These are phyloP conservation scores for Seriola rivoliana DNA, from an alignment of 2,113 vertebrate genomes.

Conservation along the genomic window DNA sequence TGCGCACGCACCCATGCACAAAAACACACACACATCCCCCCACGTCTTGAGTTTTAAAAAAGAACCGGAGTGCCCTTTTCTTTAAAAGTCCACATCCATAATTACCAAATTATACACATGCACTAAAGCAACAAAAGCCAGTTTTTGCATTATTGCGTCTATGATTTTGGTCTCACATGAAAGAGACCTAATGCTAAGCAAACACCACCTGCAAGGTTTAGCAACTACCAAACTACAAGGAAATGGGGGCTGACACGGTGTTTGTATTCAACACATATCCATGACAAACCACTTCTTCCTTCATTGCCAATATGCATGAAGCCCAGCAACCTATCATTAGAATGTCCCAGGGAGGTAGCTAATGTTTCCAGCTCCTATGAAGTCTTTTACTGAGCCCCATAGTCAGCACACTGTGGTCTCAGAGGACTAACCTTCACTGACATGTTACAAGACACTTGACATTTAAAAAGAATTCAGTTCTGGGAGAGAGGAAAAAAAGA, in stretches of 20 bases:
- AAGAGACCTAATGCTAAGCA: neutral
- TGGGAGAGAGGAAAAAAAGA: slow-evolving; percentile 21
- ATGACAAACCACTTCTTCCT: slow-evolving; percentile 51
- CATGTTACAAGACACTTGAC: slow-evolving; percentile 60
- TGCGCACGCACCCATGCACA: neutral
- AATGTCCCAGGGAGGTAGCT: slow-evolving; percentile 54
- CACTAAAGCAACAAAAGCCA: neutral
- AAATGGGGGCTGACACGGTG: slow-evolving; percentile 8
- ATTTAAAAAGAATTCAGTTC: slow-evolving; percentile 54
- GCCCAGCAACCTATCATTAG: slow-evolving; percentile 66
- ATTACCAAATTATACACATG: slow-evolving; percentile 22
- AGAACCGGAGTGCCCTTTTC: neutral
- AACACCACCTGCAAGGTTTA: slow-evolving; percentile 14
- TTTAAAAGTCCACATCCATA: slow-evolving; percentile 4
- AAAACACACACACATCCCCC: slow-evolving; percentile 4
- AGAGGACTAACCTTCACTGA: slow-evolving; percentile 41
- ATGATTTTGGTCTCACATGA: neutral
- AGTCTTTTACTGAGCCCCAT: slow-evolving; percentile 24
- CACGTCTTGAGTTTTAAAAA: neutral
- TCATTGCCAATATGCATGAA: slow-evolving; percentile 55
- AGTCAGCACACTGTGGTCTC: slow-evolving; percentile 52
- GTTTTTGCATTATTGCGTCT: neutral
- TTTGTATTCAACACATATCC: slow-evolving; percentile 39
- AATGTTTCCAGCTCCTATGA: slow-evolving; percentile 65
- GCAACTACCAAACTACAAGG: neutral